A percentile compares a stretch with the other conserved stretches of the same genome.
Evolutionary conservation across 2,888 invertebrate genomes (phyloP).

Genomic region (Diadegma fenestrale): DNA sequence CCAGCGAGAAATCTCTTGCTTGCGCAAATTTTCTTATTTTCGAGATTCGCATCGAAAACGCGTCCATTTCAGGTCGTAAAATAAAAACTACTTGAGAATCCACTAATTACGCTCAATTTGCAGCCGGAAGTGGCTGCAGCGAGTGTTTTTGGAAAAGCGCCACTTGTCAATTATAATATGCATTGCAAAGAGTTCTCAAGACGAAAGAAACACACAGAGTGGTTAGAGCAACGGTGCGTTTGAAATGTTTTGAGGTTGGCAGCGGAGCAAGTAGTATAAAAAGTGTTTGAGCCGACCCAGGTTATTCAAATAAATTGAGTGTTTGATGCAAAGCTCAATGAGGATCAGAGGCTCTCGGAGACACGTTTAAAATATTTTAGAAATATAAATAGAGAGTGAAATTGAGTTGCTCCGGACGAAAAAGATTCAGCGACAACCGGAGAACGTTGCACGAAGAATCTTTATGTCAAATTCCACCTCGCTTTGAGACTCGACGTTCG

Average conservation of each 20-base stretch:
- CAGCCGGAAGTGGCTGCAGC: neutral
- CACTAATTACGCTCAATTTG: constrained; percentile 13
- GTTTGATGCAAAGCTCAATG: neutral
- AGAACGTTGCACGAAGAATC: neutral
- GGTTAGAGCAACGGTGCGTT: neutral
- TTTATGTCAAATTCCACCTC: neutral
- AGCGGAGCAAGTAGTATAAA: neutral
- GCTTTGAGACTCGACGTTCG: constrained; percentile 31
- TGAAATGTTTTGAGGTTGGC: neutral
- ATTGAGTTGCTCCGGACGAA: neutral
- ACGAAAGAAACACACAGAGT: neutral
- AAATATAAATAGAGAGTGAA: neutral
- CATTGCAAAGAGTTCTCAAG: neutral
- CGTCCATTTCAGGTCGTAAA: too few relatives aligned
- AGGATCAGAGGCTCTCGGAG: neutral
- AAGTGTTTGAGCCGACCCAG: neutral
- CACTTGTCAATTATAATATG: neutral
- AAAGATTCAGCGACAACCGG: neutral
- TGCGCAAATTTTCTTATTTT: neutral
- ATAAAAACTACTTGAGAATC: constrained; percentile 19
- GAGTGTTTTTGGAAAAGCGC: constrained; percentile 1
- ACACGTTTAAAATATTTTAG: neutral
- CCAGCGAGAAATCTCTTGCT: constrained; percentile 13
- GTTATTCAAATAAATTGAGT: neutral
- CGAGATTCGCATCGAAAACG: too few relatives aligned